These are phyloP conservation scores for Amazonetta brasiliensis DNA, from an alignment of 2,797 vertebrate species.

Conservation along the genomic window DNA sequence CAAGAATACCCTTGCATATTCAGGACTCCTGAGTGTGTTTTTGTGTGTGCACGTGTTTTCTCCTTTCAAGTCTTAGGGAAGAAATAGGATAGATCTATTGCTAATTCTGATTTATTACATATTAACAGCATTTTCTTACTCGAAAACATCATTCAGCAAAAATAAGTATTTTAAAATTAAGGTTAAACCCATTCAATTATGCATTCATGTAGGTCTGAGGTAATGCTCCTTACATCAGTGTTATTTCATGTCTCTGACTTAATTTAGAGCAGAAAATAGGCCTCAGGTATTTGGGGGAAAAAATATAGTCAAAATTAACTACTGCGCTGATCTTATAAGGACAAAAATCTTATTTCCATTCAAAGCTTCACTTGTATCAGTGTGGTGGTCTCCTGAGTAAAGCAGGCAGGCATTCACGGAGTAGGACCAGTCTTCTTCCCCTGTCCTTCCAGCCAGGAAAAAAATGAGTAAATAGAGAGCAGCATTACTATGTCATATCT, in stretches of 20 bases:
- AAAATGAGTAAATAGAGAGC: neutral
- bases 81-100: neutral
- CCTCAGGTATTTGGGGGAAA: slow-evolving; percentile 17
- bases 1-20: neutral
- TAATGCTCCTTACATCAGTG: neutral
- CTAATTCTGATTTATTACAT: neutral
- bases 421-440: neutral
- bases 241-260: slow-evolving; percentile 4
- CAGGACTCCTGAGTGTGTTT: neutral
- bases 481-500: neutral
- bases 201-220: neutral
- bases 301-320: slow-evolving; percentile 1
- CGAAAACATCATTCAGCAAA: neutral
- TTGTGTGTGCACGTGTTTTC: too few relatives aligned
- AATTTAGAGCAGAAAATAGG: slow-evolving; percentile 43
- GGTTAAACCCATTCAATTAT: neutral
- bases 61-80: neutral
- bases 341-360: neutral
- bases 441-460: neutral
- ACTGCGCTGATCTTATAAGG: neutral
- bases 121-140: neutral
- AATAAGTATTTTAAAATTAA: neutral
- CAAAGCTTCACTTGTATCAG: neutral
- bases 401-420: neutral
- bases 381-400: neutral